phyloP scores from a whole-genome alignment of 2,797 vertebrate genomes.

The Pseudochaenichthys georgianus region DNA sequence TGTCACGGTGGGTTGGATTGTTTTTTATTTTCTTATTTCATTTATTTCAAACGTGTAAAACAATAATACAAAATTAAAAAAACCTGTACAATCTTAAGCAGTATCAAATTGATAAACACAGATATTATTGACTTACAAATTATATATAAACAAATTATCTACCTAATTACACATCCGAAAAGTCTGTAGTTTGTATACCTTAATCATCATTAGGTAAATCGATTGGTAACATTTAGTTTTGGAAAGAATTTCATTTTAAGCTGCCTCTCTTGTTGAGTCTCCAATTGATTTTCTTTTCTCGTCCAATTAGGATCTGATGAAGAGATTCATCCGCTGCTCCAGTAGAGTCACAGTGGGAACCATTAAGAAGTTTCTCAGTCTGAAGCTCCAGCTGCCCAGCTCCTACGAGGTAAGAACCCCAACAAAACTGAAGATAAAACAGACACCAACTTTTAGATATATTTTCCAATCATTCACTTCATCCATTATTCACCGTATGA shows the following conservation, averaged over 20 bases:
- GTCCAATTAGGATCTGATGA: conserved; percentile 93
- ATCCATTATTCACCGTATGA: no score
- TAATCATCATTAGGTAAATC: neutral
- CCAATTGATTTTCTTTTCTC: conserved; percentile 28
- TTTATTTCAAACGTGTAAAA: no score
- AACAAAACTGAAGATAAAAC: neutral
- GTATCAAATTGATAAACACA: no score
- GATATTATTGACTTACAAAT: no score
- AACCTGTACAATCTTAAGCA: no score
- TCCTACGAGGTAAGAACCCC: conserved; percentile 92
- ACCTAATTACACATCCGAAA: no score
- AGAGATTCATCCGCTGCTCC: conserved; percentile 99
- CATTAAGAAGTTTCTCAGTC: conserved; percentile 99
- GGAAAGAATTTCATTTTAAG: neutral
- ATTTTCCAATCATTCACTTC: neutral
- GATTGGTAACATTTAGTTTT: neutral
- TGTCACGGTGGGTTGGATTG: conserved; percentile 87
- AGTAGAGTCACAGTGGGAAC: conserved; percentile 98
- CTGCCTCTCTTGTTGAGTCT: neutral
- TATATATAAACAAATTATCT: no score
- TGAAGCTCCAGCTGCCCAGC: conserved; percentile 98
- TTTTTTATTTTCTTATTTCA: no score
- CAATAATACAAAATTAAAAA: no score
- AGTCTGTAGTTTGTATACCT: neutral
- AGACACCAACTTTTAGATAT: neutral